Evolutionary conservation across 2,888 invertebrate genomes (phyloP).

Genomic region (Synergus itoensis): DNA sequence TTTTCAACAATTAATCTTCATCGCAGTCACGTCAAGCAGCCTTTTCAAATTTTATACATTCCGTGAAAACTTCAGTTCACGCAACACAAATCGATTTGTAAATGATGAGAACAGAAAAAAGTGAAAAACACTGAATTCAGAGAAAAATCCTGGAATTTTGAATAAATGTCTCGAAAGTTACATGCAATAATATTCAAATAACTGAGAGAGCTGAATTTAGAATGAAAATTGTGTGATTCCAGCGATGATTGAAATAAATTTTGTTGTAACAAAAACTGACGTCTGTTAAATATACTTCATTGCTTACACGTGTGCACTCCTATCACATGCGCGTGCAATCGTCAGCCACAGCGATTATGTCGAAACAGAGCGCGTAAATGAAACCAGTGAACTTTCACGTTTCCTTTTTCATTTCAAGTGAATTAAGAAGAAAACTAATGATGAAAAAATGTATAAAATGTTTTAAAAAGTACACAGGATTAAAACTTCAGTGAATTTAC

Average conservation of each 20-base stretch:
- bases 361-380: constrained; percentile 35
- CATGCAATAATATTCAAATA: background rate
- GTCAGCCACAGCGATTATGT: constrained; percentile 26
- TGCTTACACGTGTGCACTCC: constrained; percentile 37
- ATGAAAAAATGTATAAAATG: constrained; percentile 3
- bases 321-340: constrained; percentile 32
- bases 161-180: no score
- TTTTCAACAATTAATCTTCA: constrained; percentile 28
- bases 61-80: background rate
- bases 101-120: background rate
- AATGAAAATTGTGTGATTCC: background rate
- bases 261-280: background rate
- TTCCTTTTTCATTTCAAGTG: constrained; percentile 26
- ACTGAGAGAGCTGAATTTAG: background rate
- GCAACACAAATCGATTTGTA: background rate
- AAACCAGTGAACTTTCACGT: constrained; percentile 41
- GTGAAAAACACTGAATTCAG: background rate
- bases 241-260: background rate
- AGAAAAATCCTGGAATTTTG: background rate
- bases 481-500: no score
- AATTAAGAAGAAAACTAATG: constrained; percentile 28
- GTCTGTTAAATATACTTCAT: constrained; percentile 18
- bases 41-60: constrained; percentile 27
- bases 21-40: constrained; percentile 18
- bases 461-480: no score